Percentiles rank a stretch among this genome's conserved stretches.
Evolutionary conservation across 2,797 vertebrate genomes (phyloP).

Genomic region (Liparis tanakae): DNA sequence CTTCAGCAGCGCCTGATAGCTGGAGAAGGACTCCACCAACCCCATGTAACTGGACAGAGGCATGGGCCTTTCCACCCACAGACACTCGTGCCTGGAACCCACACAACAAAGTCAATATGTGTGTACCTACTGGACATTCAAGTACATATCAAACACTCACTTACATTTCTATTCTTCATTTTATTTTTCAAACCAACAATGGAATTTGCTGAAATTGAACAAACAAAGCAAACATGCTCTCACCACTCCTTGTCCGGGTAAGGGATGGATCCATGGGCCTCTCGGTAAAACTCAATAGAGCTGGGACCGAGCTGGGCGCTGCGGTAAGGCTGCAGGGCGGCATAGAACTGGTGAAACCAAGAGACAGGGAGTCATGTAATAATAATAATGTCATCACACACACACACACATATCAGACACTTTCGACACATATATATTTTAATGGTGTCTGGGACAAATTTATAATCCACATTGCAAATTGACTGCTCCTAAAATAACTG

Average conservation of each 20-base stretch:
- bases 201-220: not conserved
- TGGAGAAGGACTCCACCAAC: constrained; percentile 81
- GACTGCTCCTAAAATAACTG: not conserved
- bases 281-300: constrained; percentile 64
- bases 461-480: not conserved
- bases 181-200: not conserved
- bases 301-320: constrained; percentile 57
- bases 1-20: constrained; percentile 78
- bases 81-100: constrained; percentile 74
- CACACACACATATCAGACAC: no score
- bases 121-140: not conserved
- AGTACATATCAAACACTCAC: not conserved
- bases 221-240: constrained; percentile 39
- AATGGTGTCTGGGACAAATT: not conserved
- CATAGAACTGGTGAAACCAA: constrained; percentile 69
- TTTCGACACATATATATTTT: not conserved
- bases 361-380: not conserved
- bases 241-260: constrained; percentile 88
- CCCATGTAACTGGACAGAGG: constrained; percentile 81
- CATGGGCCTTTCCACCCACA: constrained; percentile 72
- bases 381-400: not conserved
- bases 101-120: not conserved
- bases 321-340: constrained; percentile 65
- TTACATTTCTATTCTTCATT: not conserved
- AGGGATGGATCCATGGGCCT: constrained; percentile 76